Conservation (phyloP, 2,797 vertebrate genomes). For the Anolis apletophallus region DNA sequence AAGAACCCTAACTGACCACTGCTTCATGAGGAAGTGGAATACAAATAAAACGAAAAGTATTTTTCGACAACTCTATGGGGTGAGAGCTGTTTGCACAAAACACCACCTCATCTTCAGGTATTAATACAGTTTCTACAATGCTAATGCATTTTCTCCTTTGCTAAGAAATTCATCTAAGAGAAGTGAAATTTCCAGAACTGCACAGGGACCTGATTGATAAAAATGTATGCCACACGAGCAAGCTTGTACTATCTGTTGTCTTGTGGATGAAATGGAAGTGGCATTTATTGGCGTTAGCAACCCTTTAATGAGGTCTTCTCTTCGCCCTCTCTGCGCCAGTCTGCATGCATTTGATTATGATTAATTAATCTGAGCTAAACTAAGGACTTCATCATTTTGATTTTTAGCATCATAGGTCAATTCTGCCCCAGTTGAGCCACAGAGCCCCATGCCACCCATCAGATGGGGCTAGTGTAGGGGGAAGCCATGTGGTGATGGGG, state of each 20-base stretch:
- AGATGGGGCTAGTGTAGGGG: too few species aligned
- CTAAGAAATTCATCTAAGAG: not conserved
- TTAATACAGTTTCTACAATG: not conserved
- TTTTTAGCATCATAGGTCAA: too few species aligned
- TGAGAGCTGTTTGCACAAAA: not conserved
- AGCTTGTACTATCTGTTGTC: not conserved
- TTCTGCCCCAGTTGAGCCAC: too few species aligned
- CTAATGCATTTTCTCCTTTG: not conserved
- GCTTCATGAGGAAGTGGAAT: not conserved
- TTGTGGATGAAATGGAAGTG: not conserved
- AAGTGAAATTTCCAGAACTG: not conserved
- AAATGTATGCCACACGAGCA: not conserved
- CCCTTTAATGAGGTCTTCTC: too few species aligned
- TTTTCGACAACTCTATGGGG: not conserved
- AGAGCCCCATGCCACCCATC: too few species aligned
- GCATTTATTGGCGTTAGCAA: too few species aligned
- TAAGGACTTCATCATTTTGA: too few species aligned
- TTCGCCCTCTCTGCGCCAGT: too few species aligned
- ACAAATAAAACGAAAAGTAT: not conserved
- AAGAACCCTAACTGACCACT: not conserved
- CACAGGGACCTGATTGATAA: not conserved
- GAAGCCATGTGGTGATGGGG: too few species aligned
- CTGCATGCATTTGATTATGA: too few species aligned
- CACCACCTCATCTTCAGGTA: not conserved
- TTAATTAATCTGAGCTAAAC: too few species aligned